Evolutionary conservation across 2,113 vertebrate genomes (phyloP).

Genomic region (Polypterus senegalus): DNA sequence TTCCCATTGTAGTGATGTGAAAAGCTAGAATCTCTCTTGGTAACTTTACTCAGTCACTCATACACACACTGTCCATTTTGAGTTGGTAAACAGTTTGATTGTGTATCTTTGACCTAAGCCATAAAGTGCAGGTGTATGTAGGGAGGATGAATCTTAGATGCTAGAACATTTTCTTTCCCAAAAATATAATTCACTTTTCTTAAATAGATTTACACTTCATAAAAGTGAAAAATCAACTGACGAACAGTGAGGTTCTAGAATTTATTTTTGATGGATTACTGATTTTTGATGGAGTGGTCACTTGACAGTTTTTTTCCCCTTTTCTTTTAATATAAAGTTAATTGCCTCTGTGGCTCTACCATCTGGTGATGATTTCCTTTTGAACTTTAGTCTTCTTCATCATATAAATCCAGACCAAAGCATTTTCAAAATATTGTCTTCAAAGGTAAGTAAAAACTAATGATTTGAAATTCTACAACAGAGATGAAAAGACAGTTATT

Average conservation of each 20-base stretch:
- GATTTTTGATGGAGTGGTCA: not conserved
- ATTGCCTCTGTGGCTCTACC: slow-evolving; percentile 60
- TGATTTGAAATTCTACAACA: not conserved
- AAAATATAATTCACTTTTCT: not conserved
- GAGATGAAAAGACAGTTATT: slow-evolving; percentile 32
- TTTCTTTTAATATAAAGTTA: slow-evolving; percentile 53
- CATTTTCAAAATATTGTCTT: slow-evolving; percentile 80
- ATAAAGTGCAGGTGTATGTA: too few species aligned
- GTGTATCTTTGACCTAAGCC: too few species aligned
- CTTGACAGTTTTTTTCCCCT: slow-evolving; percentile 16
- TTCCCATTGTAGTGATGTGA: too few species aligned
- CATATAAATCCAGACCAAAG: slow-evolving; percentile 73
- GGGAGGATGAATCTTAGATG: too few species aligned
- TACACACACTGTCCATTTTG: too few species aligned
- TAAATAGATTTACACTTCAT: not conserved
- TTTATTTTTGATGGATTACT: slow-evolving; percentile 9
- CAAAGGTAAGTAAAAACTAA: slow-evolving; percentile 59
- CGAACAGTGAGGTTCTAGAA: not conserved
- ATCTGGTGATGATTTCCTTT: slow-evolving; percentile 64
- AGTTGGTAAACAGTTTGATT: too few species aligned
- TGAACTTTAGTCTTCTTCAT: slow-evolving; percentile 68
- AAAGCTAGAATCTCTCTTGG: too few species aligned
- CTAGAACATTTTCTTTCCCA: too few species aligned
- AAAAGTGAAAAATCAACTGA: not conserved
- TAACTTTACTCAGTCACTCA: too few species aligned